Conservation (phyloP, 2,888 invertebrate genomes). For the Drosophila suboccidentalis region DNA sequence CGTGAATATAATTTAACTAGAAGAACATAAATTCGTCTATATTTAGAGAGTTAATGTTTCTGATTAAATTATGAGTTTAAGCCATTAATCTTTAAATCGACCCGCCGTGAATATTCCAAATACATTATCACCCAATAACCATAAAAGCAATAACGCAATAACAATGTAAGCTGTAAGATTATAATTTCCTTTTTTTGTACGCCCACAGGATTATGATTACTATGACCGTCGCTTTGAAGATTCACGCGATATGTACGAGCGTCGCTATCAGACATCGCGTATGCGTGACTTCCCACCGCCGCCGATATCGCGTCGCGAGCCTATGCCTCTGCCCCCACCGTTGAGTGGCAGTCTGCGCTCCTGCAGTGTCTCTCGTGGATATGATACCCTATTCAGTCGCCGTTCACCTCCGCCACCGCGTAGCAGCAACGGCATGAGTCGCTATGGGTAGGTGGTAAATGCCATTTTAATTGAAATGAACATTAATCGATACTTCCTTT, state of each 20-base stretch:
- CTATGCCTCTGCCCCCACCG: constrained; percentile 92
- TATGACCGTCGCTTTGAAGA: constrained; percentile 94
- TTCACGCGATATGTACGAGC: constrained; percentile 92
- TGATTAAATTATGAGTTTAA: constrained; percentile 3
- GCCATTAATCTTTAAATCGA: constrained; percentile 49
- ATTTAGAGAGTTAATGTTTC: background rate
- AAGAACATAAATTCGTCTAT: background rate
- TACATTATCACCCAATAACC: constrained; percentile 2
- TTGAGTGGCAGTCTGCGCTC: constrained; percentile 86
- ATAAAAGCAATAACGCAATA: background rate
- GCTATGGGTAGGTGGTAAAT: constrained; percentile 83
- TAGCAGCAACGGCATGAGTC: constrained; percentile 85
- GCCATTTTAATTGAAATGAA: background rate
- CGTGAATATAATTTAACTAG: background rate
- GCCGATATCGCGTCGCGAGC: constrained; percentile 91
- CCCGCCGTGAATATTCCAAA: constrained; percentile 39
- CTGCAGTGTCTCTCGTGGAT: constrained; percentile 87
- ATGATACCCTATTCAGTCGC: constrained; percentile 94
- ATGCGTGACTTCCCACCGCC: constrained; percentile 89
- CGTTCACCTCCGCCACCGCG: constrained; percentile 89
- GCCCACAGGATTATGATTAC: constrained; percentile 88
- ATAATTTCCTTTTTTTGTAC: constrained; percentile 21
- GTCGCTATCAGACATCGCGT: constrained; percentile 89
- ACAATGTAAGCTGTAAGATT: background rate
- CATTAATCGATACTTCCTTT: background rate